Evolutionary conservation across 2,797 vertebrate genomes (phyloP), one percentile per base, ranked within the genome.

Genomic region (Neosilurus hyrtlii): DNA sequence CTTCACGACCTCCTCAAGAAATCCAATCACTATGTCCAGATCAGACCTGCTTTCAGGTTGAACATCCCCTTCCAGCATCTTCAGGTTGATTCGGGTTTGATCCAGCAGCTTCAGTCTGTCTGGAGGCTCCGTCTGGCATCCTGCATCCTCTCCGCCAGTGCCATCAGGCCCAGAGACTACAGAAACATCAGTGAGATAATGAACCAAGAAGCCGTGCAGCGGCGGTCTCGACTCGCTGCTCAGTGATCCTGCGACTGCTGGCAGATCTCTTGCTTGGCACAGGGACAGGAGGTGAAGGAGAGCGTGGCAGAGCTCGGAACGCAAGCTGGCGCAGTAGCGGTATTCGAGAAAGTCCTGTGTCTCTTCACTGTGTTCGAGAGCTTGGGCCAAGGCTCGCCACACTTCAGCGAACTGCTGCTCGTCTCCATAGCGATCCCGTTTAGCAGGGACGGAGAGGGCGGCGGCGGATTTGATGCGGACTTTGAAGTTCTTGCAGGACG

Each of bases 401-500:
- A 99, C 94, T 5, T 89, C 88, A 30, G 82, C 71, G 37, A 97
- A 99, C 52, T 96, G 95, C 75, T 91, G 86, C 0, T 84, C 63
- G 51, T 95, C 92, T 2, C 98, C 98, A 0, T 98, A 99, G 86
- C 91, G 92, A 0, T 90, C 76, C 66, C 98, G 95, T 67, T 0
- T 89, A 74, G 89, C 30, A 0, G 98, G 97, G 54, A 96, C 84
- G 0, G 97, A 92, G 67, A 99, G 95, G 1, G 98, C 97, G 0
- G 95, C 94, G 0, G 97, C 97, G 0, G 98, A 98, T 83, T 97
- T 96, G 91, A 99, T 99, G 20, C 97, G 95, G 30, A 99, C 97
- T 89, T 99, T 99, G 87, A 98, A 99, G 91, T 99, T 99, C 89
- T 96, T 97, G 89, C 98, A 99, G 35, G 96, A 97, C 1, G 94